Evolutionary conservation across 2,888 invertebrate species (phyloP), one percentile per base, ranked within the genome.

Genomic region (Tethea ocularis): DNA sequence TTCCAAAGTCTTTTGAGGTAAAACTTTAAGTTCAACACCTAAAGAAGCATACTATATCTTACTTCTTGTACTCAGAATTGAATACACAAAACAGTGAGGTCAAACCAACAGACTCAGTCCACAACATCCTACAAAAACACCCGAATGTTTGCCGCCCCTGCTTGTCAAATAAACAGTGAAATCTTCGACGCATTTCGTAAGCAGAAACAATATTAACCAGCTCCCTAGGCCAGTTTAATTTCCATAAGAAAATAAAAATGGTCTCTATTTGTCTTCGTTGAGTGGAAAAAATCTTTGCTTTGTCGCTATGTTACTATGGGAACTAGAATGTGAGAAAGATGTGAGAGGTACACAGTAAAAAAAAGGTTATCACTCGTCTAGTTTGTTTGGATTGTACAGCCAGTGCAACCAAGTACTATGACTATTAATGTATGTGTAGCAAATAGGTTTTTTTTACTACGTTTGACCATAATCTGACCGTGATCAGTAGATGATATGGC

Each of bases 211-310:
- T 80, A 81, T 75, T 75, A 77, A 69, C 67, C 62, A 66, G 61
- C 63, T 62, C 62, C 60, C 20, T 20, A 38, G 56, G 57, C 66
- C 69, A 67, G 68, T 74, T 72, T 77, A 75, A 82, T 82, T 82
- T 82, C 73, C 80, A 80, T 82, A 82, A 78, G 73, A 79, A 80
- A 77, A 81, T 80, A 82, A 78, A 76, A 81, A 73, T 72, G 69
- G 64, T 65, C 65, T 56, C 62, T 68, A 70, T 75, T 71, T 75
- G 72, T 70, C 65, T 69, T 61, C 57, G 62, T 46, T 61, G 53
- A 57, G 61, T 67, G 63, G 68, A 67, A 64, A 62, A 46, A 55
- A 57, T 56, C 62, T 65, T 61, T 57, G 24, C 20, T 57, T 62
- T 41, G 53, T 29, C 17, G n/a, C 22, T 33, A 33, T 26, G 54